These are phyloP conservation scores for Sebastes jordani DNA, from an alignment of 2,797 vertebrate genomes.

Conservation along the genomic window DNA sequence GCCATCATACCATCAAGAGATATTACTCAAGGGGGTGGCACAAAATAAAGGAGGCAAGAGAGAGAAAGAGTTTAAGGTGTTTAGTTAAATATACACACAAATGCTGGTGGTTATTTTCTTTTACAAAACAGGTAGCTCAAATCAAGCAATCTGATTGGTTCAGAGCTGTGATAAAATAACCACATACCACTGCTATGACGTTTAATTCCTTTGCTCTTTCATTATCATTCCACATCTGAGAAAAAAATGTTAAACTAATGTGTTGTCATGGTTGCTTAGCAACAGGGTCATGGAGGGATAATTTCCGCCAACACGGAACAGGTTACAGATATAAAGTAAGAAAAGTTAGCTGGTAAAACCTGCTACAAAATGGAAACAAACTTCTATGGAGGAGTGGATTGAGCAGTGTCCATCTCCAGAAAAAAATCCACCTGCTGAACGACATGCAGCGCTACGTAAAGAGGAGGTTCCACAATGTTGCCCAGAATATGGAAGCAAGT, in stretches of 20 bases:
- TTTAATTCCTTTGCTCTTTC: background rate
- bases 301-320: too few species aligned
- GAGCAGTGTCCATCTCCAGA: background rate
- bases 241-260: background rate
- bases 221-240: background rate
- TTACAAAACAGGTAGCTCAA: accelerated
- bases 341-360: accelerated
- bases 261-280: background rate
- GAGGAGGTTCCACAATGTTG: background rate
- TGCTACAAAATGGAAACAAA: too few species aligned
- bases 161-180: accelerated
- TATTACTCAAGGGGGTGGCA: conserved; percentile 16
- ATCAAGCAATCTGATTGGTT: background rate
- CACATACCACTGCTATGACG: background rate
- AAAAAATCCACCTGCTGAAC: background rate
- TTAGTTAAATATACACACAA: background rate
- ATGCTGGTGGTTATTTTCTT: background rate
- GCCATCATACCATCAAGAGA: conserved; percentile 59
- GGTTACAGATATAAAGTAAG: too few species aligned
- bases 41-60: conserved; percentile 27
- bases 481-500: background rate
- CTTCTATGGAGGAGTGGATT: background rate
- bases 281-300: background rate
- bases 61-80: background rate
- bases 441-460: background rate